These are phyloP conservation scores for Nymphalis io DNA, from an alignment of 1,140 invertebrate genomes.

Conservation along the genomic window DNA sequence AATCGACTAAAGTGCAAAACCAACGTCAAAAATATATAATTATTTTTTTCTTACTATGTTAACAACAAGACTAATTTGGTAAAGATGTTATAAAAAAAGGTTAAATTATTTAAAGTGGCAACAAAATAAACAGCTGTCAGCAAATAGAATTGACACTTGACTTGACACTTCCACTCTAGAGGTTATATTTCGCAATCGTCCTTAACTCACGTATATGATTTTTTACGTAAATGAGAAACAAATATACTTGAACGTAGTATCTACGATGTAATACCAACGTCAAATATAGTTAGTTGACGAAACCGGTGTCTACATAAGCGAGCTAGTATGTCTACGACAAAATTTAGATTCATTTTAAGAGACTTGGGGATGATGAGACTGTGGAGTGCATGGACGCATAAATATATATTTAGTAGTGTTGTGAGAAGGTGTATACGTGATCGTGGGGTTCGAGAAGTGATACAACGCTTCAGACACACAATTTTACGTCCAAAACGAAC, in stretches of 20 bases:
- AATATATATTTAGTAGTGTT: conserved; percentile 54
- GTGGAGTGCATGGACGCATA: conserved; percentile 63
- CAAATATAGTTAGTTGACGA: background rate
- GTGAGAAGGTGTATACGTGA: conserved; percentile 59
- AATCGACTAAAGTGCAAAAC: no score
- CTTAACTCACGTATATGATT: background rate
- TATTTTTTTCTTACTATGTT: no score
- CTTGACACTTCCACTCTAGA: no score
- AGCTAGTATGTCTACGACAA: conserved; percentile 44
- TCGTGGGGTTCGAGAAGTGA: conserved; percentile 56
- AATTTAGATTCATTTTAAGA: conserved; percentile 51
- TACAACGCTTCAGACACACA: conserved; percentile 61
- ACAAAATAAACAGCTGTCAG: background rate
- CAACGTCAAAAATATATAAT: no score
- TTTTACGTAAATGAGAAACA: conserved; percentile 6
- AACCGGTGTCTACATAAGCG: conserved; percentile 3
- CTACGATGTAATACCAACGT: background rate
- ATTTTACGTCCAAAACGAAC: conserved; percentile 60
- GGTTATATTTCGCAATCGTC: conserved; percentile 43
- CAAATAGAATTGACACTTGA: background rate
- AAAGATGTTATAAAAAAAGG: background rate
- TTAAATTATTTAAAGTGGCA: background rate
- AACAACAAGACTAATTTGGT: no score
- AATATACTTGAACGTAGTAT: background rate
- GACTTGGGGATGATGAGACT: conserved; percentile 55